Evolutionary conservation across 2,113 vertebrate genomes (phyloP), one percentile per base, ranked within the genome.

Genomic region (Sarotherodon lohbergeri): DNA sequence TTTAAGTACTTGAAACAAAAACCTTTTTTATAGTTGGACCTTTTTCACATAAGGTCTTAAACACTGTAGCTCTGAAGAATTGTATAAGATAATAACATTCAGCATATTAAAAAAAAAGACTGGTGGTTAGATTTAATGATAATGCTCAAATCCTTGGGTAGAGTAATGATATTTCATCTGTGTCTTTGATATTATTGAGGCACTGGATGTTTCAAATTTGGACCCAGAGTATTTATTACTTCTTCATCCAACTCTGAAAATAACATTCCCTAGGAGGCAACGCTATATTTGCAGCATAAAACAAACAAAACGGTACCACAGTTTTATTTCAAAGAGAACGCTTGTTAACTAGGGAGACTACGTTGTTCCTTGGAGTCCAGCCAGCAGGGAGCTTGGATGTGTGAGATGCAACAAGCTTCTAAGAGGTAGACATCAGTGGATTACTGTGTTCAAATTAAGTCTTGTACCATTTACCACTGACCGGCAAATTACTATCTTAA

Each of bases 211-310:
- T 82, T 66, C 27, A 55, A 82, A 81, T 79, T 86, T 32, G 50
- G 46, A 73, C 39, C 27, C n/a, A 43, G 16, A 57, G 41, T 41
- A 46, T 13, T 52, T 80, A 66, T 86, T 57, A 68, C 78, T 83
- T 80, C 32, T 85, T 93, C 59, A 46, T 46, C 85, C 55, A 78
- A 54, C 78, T 80, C 76, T 89, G 34, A 85, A 86, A 83, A 90
- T 61, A 83, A 29, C 22, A 80, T 6, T 54, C 59, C 81, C 81
- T 59, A 2, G 13, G 55, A 86, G 82, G 27, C 56, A 57, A 82
- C 10, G 73, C 41, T 66, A 63, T 89, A 50, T 68, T 82, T 88
- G 41, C 34, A 61, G 41, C 79, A 36, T 36, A 83, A 87, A 90
- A 66, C 41, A 91, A 87, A 29, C 80, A 81, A 86, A 90, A 80